These are phyloP conservation scores for Psittacula echo DNA, from an alignment of 2,797 vertebrate species.

Conservation along the genomic window DNA sequence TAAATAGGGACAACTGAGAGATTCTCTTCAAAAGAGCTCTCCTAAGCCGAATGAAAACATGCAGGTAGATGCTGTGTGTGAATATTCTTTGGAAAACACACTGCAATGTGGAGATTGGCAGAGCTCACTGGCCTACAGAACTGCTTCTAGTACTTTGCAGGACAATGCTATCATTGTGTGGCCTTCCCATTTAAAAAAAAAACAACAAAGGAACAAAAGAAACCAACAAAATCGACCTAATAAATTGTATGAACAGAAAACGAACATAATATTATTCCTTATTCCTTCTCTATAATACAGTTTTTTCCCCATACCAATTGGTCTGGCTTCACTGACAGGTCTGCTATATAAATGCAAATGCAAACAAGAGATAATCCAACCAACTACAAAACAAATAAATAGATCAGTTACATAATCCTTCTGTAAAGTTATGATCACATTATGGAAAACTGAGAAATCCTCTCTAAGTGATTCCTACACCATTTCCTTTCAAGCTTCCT, in stretches of 20 bases:
- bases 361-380: neutral
- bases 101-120: neutral
- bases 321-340: neutral
- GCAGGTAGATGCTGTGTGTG: neutral
- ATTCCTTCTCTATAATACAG: neutral
- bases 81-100: neutral
- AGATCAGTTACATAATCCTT: neutral
- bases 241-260: neutral
- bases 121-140: neutral
- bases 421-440: neutral
- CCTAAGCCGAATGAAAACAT: neutral
- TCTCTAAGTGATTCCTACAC: neutral
- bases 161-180: neutral
- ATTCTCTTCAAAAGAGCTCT: neutral
- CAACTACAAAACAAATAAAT: neutral
- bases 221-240: neutral
- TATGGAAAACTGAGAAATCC: conserved; percentile 2
- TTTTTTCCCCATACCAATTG: neutral
- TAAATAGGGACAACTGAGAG: neutral
- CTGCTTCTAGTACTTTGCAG: neutral
- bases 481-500: neutral
- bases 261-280: neutral
- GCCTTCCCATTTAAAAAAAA: neutral
- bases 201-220: neutral
- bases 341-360: neutral